Percentiles rank a stretch among this genome's conserved stretches.
Evolutionary conservation across 2,797 vertebrate species (phyloP).

Genomic region (Scyliorhinus canicula): DNA sequence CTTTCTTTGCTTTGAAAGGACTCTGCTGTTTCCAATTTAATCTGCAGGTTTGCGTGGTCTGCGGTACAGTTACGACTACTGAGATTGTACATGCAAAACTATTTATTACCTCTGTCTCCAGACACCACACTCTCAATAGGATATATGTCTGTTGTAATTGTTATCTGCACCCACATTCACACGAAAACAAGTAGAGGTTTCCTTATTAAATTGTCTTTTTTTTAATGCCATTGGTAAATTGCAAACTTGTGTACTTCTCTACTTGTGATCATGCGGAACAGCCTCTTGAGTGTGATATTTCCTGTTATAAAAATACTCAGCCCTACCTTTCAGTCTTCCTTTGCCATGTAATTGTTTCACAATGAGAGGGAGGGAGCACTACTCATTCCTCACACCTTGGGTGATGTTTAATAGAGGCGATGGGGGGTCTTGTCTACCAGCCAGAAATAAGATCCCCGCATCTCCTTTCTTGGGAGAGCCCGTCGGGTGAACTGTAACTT

Average conservation of each 20-base stretch:
- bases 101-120: neutral
- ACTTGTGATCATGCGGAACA: neutral
- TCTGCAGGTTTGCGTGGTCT: neutral
- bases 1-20: constrained; percentile 25
- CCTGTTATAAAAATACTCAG: neutral
- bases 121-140: neutral
- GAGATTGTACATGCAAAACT: neutral
- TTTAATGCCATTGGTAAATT: no score
- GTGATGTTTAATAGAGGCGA: neutral
- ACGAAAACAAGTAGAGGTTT: neutral
- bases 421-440: neutral
- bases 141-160: neutral
- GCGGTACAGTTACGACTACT: neutral
- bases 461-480: no score
- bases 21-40: constrained; percentile 16
- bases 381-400: neutral
- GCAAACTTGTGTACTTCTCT: neutral
- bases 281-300: neutral
- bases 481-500: no score
- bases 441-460: neutral
- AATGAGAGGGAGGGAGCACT: neutral
- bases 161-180: neutral
- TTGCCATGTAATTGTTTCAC: neutral
- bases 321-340: neutral
- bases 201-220: neutral